Conservation (phyloP, 2,113 vertebrate genomes). For the Zosterops japonicus region DNA sequence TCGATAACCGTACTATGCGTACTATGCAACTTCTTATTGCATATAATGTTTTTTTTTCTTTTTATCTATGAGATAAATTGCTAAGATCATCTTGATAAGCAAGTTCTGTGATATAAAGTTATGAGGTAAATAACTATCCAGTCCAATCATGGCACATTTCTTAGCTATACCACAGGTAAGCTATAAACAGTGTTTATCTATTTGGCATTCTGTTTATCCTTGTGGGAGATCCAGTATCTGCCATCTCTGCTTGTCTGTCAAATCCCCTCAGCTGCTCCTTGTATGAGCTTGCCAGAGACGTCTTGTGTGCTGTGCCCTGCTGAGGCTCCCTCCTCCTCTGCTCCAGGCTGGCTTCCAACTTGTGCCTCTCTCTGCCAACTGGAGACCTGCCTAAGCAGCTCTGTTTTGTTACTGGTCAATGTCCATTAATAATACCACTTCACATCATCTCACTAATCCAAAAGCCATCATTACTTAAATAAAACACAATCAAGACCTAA, state of each 20-base stretch:
- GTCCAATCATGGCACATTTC: neutral
- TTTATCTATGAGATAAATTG: neutral
- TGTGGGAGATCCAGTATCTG: neutral
- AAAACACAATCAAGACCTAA: neutral
- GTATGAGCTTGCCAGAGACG: neutral
- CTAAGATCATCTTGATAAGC: neutral
- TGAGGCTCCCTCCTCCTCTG: neutral
- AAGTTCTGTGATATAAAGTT: neutral
- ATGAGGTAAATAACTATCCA: neutral
- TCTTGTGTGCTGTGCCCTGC: neutral
- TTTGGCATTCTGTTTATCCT: neutral
- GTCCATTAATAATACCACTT: neutral
- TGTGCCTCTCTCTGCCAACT: neutral
- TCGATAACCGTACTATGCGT: neutral
- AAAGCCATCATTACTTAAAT: neutral
- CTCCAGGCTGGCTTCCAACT: slow-evolving; percentile 1
- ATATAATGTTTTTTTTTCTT: neutral
- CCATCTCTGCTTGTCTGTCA: neutral
- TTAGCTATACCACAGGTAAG: neutral
- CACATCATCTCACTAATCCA: neutral
- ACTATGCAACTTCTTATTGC: neutral
- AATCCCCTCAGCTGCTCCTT: neutral
- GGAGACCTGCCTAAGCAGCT: neutral
- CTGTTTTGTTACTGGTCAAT: neutral
- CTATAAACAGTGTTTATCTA: neutral